Percentiles rank a stretch among this genome's conserved stretches.
These are phyloP conservation scores for Laticauda laticaudata DNA, from an alignment of 2,113 vertebrate species.

Conservation along the genomic window DNA sequence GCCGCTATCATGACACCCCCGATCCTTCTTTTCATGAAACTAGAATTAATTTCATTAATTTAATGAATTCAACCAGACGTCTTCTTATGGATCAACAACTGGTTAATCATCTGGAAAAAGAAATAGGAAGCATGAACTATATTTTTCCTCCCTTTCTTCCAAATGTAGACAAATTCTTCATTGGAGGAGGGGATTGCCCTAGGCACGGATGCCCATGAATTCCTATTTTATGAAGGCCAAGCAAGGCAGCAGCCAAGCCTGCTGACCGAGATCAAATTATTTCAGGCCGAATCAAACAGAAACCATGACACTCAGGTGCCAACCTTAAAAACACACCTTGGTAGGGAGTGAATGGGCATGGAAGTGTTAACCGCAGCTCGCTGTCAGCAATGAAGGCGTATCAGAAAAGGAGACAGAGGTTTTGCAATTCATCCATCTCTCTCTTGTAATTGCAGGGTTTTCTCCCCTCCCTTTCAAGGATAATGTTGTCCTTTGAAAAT, in stretches of 20 bases:
- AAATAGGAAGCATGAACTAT: not conserved
- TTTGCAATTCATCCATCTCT: too few species aligned
- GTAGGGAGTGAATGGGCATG: not conserved
- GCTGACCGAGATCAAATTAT: not conserved
- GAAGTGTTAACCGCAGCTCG: not conserved
- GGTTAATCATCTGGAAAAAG: not conserved
- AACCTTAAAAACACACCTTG: not conserved
- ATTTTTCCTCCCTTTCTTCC: not conserved
- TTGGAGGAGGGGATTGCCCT: not conserved
- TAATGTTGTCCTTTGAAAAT: not conserved
- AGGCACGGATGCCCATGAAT: not conserved
- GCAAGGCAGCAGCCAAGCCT: not conserved
- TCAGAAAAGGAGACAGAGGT: not conserved
- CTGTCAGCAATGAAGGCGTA: not conserved
- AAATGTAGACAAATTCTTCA: not conserved
- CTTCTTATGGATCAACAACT: not conserved
- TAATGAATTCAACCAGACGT: not conserved
- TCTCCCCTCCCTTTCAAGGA: not conserved
- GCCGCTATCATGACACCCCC: not conserved
- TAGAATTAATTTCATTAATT: not conserved
- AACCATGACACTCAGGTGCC: not conserved
- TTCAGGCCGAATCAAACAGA: not conserved
- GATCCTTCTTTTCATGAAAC: not conserved
- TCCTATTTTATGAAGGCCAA: not conserved
- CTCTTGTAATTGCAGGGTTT: not conserved